Conservation (phyloP, 2,888 invertebrate genomes). For the Opisthograptis luteolata region DNA sequence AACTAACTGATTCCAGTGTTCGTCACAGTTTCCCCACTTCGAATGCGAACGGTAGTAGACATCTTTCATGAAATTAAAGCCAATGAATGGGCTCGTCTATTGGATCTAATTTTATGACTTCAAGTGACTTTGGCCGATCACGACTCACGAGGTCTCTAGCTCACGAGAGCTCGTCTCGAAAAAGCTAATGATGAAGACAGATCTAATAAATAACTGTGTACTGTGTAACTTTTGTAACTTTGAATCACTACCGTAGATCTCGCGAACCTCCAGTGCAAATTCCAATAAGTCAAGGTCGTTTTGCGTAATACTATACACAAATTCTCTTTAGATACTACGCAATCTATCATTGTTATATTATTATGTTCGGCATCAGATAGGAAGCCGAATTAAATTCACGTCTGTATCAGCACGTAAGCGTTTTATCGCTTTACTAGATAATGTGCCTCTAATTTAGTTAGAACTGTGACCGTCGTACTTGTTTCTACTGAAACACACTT, state of each 20-base stretch:
- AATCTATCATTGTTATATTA: constrained; percentile 13
- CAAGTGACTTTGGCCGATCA: too few relatives aligned
- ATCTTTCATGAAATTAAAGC: too few relatives aligned
- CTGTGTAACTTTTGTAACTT: too few relatives aligned
- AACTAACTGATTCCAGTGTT: too few relatives aligned
- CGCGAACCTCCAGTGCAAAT: constrained; percentile 2
- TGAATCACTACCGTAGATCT: constrained; percentile 8
- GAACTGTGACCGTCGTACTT: constrained; percentile 10
- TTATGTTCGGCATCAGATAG: constrained; percentile 13
- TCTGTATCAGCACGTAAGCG: constrained; percentile 17
- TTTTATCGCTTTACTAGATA: constrained; percentile 24
- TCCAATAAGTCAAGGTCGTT: constrained; percentile 4
- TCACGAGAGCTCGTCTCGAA: background rate
- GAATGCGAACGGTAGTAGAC: too few relatives aligned
- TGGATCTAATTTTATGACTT: too few relatives aligned
- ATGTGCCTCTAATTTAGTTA: too few relatives aligned
- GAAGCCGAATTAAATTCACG: constrained; percentile 15
- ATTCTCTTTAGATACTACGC: constrained; percentile 6
- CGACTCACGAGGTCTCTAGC: too few relatives aligned
- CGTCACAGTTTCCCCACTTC: too few relatives aligned
- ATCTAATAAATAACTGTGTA: constrained; percentile 1
- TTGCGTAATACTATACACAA: constrained; percentile 1
- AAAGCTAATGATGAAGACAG: background rate
- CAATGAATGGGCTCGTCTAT: too few relatives aligned
- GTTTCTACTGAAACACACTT: constrained; percentile 14